phyloP scores from a whole-genome alignment of 2,888 invertebrate genomes.

The Eulithis testata region DNA sequence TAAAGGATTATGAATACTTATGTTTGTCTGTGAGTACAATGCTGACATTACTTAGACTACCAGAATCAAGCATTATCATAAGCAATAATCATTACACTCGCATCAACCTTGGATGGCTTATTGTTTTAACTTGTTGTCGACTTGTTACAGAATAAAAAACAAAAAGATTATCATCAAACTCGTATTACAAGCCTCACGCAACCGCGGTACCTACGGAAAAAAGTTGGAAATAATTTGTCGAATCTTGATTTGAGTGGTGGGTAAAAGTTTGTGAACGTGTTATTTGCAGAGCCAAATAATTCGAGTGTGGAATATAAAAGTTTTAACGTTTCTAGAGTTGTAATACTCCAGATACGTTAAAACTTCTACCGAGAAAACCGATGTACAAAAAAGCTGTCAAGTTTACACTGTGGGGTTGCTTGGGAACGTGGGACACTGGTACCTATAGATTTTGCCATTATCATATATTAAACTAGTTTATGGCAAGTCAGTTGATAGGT shows the following conservation, averaged over 20 bases:
- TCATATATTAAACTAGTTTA: no score
- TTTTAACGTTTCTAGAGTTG: no score
- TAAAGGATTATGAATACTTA: no score
- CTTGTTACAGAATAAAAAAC: conserved; percentile 74
- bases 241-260: conserved; percentile 38
- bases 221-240: conserved; percentile 62
- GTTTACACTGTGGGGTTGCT: no score
- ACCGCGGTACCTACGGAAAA: conserved; percentile 51
- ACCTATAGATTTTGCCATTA: no score
- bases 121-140: conserved; percentile 81
- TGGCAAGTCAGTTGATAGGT: no score
- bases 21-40: no score
- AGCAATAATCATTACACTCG: conserved; percentile 80
- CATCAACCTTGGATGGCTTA: conserved; percentile 80
- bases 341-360: no score
- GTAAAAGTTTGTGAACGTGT: conserved; percentile 7
- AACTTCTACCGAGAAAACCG: no score
- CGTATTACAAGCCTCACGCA: conserved; percentile 76
- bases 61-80: conserved; percentile 62
- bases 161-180: conserved; percentile 74
- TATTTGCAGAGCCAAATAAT: conserved; percentile 1
- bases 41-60: not conserved
- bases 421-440: no score
- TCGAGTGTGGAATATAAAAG: not conserved
- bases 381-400: no score